Conservation (phyloP, 2,113 vertebrate genomes). For the Sinocyclocheilus grahami region DNA sequence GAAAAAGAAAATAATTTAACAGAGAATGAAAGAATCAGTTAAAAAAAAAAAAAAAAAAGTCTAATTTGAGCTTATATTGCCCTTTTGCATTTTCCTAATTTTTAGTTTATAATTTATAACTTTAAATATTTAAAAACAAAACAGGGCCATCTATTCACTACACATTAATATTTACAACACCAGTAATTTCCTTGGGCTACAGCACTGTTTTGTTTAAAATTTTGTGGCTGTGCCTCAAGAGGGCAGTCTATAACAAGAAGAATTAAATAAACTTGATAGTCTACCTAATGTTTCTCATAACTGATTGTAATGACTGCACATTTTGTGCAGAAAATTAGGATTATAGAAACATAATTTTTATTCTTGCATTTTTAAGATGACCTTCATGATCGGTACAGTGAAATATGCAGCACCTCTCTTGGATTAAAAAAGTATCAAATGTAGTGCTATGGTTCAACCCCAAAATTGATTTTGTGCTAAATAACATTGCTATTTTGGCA, state of each 20-base stretch:
- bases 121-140: background rate
- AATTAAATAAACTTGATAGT: background rate
- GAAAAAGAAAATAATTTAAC: background rate
- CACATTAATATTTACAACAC: background rate
- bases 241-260: conserved; percentile 36
- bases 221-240: conserved; percentile 4
- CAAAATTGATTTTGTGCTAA: too few species aligned
- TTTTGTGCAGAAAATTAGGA: background rate
- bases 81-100: background rate
- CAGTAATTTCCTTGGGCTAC: background rate
- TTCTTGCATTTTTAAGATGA: too few species aligned
- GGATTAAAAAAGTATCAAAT: too few species aligned
- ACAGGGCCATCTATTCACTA: background rate
- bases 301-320: background rate
- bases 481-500: too few species aligned
- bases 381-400: too few species aligned
- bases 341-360: too few species aligned
- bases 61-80: background rate
- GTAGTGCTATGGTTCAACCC: too few species aligned
- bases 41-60: background rate
- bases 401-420: too few species aligned
- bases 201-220: background rate
- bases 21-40: background rate
- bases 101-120: background rate
- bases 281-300: background rate